A percentile compares a stretch with the other conserved stretches of the same genome.
These are phyloP conservation scores for Drosophila falleni DNA, from an alignment of 2,888 invertebrate genomes.

Conservation along the genomic window DNA sequence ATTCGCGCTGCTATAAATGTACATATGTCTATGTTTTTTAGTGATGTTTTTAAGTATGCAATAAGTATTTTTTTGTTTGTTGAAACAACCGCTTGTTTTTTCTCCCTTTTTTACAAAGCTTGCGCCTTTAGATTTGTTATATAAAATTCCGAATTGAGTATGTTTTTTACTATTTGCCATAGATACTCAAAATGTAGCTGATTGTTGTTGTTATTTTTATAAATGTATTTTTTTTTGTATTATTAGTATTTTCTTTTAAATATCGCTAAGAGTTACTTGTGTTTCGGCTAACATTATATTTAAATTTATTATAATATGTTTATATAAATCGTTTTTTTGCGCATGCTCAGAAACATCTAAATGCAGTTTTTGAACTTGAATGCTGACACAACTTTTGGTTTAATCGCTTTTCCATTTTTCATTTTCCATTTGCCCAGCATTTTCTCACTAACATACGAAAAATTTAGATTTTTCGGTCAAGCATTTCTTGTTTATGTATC, in stretches of 20 bases:
- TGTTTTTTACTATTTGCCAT: constrained; percentile 8
- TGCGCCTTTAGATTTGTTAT: constrained; percentile 23
- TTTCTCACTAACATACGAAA: constrained; percentile 17
- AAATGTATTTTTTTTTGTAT: constrained; percentile 27
- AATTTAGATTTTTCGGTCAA: constrained; percentile 30
- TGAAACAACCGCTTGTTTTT: constrained; percentile 49
- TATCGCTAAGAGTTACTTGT: constrained; percentile 46
- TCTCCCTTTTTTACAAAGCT: constrained; percentile 11
- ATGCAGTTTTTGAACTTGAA: constrained; percentile 78
- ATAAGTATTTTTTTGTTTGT: constrained; percentile 31
- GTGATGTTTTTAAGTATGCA: constrained; percentile 35
- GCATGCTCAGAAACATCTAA: constrained; percentile 82
- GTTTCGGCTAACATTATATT: constrained; percentile 49
- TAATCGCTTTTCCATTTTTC: constrained; percentile 2
- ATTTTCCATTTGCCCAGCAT: constrained; percentile 19
- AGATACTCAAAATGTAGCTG: constrained; percentile 53
- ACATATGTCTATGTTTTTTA: constrained; percentile 23
- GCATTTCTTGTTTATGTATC: constrained; percentile 40
- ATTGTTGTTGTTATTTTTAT: constrained; percentile 45
- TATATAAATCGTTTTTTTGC: constrained; percentile 76
- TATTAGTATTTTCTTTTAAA: constrained; percentile 37
- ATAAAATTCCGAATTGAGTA: constrained; percentile 46
- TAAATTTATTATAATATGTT: constrained; percentile 48
- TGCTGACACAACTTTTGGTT: constrained; percentile 60
- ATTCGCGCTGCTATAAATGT: constrained; percentile 13